Evolutionary conservation across 2,797 vertebrate species (phyloP), one percentile per base, ranked within the genome.

Genomic region (Chaenodraco wilsoni): DNA sequence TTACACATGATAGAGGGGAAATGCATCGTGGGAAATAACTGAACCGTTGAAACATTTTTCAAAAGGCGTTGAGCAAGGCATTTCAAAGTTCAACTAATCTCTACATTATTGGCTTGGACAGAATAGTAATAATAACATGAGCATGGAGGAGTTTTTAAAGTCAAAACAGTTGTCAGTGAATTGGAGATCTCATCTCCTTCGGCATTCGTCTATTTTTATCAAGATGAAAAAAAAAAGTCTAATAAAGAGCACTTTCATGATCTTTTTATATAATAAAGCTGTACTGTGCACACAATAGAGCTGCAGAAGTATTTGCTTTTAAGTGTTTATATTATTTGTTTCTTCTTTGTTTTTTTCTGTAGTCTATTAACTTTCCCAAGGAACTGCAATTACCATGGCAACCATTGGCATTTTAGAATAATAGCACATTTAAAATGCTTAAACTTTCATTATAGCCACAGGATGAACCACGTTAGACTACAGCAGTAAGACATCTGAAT

Each of bases 41-140:
- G 33, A 37, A 37, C 8, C 33, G 9, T 37, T 37, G 33, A 37
- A 37, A 37, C 2, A 1, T 0, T 37, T 5, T 37, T 37, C 33
- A 37, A 37, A 37, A 37, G 33, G 4, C 1, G 27, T 27, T 27
- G 4, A 1, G 5, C 27, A 27, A 27, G 27, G 33, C 33, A 5
- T 49, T 16, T 40, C 52, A 52, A 21, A 19, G 51, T 58, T 60
- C 41, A 23, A 17, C 31, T 52, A 27, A 41, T 56, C 33, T 74
- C 7, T 63, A 33, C 69, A 51, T 50, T 43, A 67, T 52, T 82
- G 50, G 54, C 65, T 66, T 46, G 13, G 37, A 51, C 33, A 58
- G 73, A 77, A 66, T 17, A 43, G n/a, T 40, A 21, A 21, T 64
- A 41, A 8, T 64, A 41, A 8, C 52, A 43, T 21, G n/a, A 55